Conservation (phyloP, 2,113 vertebrate genomes). For the Corynorhinus townsendii region DNA sequence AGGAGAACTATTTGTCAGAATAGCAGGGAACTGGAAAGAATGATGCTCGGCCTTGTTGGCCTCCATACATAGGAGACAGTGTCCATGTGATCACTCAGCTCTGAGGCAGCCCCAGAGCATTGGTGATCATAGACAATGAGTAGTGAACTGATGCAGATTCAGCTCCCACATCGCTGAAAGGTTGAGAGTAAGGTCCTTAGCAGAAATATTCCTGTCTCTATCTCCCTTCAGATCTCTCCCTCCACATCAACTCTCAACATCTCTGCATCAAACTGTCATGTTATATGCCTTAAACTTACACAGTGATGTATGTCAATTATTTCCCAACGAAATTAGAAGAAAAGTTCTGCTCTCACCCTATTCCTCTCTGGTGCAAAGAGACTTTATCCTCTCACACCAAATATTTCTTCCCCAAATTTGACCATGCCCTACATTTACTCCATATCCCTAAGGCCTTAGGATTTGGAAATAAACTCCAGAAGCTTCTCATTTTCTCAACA, state of each 20-base stretch:
- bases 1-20: neutral
- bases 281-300: neutral
- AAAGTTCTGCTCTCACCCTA: neutral
- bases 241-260: neutral
- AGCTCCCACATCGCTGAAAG: neutral
- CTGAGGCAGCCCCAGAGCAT: neutral
- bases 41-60: neutral
- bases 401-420: neutral
- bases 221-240: neutral
- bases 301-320: neutral
- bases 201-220: neutral
- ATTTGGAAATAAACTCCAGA: neutral
- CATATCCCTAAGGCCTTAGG: neutral
- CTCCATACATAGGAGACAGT: neutral
- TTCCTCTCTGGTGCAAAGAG: neutral
- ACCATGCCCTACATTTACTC: neutral
- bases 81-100: neutral
- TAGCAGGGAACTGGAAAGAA: neutral
- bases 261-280: neutral
- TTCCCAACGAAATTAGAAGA: neutral
- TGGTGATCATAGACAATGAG: neutral
- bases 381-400: neutral
- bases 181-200: neutral
- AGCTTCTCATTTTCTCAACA: neutral
- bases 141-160: neutral